phyloP scores from a whole-genome alignment of 2,113 vertebrate genomes.

The Anoura caudifer region DNA sequence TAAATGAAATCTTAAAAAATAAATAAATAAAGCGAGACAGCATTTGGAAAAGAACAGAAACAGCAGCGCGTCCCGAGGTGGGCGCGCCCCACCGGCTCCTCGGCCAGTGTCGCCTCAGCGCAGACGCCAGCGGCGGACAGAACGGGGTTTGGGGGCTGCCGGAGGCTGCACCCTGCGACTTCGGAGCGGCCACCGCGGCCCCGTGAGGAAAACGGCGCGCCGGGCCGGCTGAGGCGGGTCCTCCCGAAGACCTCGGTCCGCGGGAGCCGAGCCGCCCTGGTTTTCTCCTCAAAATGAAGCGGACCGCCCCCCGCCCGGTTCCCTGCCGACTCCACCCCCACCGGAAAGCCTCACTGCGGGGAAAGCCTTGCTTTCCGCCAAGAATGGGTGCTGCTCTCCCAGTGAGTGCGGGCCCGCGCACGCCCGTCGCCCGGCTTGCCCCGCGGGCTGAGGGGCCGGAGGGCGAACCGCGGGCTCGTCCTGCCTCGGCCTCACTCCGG shows the following conservation, averaged over 20 bases:
- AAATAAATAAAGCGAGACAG: too few relatives aligned
- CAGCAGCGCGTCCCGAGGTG: background rate
- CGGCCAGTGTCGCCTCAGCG: background rate
- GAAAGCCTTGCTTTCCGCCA: background rate
- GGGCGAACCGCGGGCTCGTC: too few relatives aligned
- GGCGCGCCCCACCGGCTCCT: too few relatives aligned
- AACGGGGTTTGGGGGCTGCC: background rate
- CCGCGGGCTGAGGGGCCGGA: too few relatives aligned
- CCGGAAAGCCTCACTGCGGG: background rate
- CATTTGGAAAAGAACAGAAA: background rate
- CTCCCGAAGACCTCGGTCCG: background rate
- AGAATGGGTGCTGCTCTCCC: too few relatives aligned
- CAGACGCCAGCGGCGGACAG: fast-evolving
- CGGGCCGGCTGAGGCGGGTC: too few relatives aligned
- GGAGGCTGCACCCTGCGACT: background rate
- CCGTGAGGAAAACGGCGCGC: background rate
- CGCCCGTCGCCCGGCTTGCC: too few relatives aligned
- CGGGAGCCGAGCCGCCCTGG: background rate
- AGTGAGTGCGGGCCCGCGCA: too few relatives aligned
- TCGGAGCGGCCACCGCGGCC: background rate
- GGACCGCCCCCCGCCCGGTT: too few relatives aligned
- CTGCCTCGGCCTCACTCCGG: too few relatives aligned
- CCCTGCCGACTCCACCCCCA: background rate
- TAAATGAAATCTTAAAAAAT: too few relatives aligned
- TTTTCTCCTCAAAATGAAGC: background rate